phyloP scores from a whole-genome alignment of 2,113 vertebrate species.

The Pterocles burchelli region DNA sequence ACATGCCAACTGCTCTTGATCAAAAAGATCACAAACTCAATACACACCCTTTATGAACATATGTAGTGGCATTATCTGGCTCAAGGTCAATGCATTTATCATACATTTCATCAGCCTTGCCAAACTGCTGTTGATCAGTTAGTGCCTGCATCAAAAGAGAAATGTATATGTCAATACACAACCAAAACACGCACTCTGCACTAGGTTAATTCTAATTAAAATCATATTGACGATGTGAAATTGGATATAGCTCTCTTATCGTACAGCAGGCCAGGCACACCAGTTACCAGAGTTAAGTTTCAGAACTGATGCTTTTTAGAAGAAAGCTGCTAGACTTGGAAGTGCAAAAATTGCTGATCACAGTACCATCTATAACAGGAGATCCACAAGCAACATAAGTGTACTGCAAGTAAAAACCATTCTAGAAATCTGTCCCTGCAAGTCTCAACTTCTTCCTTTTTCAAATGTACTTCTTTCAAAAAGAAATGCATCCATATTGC shows the following conservation, averaged over 20 bases:
- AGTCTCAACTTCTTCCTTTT: background rate
- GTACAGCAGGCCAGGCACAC: background rate
- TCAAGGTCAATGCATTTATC: conserved; percentile 98
- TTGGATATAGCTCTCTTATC: background rate
- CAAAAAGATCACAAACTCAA: background rate
- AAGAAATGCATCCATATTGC: background rate
- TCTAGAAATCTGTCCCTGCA: background rate
- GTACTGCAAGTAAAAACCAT: background rate
- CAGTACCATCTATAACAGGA: background rate
- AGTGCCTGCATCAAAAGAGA: conserved; percentile 83
- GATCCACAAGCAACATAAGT: background rate
- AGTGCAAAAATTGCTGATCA: background rate
- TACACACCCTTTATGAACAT: conserved; percentile 98
- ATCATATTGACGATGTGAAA: background rate
- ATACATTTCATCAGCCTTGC: conserved; percentile 98
- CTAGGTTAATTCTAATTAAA: background rate
- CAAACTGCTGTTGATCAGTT: conserved; percentile 98
- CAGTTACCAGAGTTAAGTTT: background rate
- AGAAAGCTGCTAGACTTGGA: background rate
- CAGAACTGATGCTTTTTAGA: background rate
- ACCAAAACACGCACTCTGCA: background rate
- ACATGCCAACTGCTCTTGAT: background rate
- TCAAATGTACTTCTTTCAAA: background rate
- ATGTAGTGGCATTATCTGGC: conserved; percentile 97
- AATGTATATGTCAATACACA: background rate